Percentiles rank a stretch among this genome's conserved stretches.
phyloP scores from a whole-genome alignment of 2,888 invertebrate species.

The Platycheirus rosarum region DNA sequence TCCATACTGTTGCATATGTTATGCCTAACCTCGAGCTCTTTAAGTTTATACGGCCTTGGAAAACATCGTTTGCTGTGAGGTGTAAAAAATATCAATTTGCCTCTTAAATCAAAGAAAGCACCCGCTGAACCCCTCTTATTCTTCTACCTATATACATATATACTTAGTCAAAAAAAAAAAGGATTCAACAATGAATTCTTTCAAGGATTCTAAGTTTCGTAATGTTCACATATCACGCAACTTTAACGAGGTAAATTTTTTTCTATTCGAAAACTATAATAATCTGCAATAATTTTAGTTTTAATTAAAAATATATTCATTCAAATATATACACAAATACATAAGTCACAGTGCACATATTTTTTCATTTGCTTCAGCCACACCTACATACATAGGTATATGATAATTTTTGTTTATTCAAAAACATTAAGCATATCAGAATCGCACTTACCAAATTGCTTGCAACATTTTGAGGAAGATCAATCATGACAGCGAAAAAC shows the following conservation, averaged over 20 bases:
- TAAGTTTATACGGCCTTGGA: conserved; percentile 21
- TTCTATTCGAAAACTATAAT: background rate
- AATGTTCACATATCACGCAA: conserved; percentile 16
- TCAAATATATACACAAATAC: background rate
- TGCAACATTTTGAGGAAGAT: conserved; percentile 7
- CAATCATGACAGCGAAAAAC: conserved; percentile 9
- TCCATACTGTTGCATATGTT: conserved; percentile 30
- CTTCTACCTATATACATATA: background rate
- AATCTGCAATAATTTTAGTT: background rate
- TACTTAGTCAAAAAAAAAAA: background rate
- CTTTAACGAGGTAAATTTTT: background rate
- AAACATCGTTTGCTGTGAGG: conserved; percentile 3
- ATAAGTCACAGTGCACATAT: background rate
- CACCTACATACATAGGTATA: conserved; percentile 54
- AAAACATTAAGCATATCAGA: too few species aligned
- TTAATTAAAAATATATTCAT: background rate
- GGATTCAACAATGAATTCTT: background rate
- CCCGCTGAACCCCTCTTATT: conserved; percentile 7
- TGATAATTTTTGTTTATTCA: background rate
- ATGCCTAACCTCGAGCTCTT: background rate
- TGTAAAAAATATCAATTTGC: conserved; percentile 35
- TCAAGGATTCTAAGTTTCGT: conserved; percentile 25
- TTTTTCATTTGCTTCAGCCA: conserved; percentile 36
- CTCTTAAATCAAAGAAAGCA: conserved; percentile 27
- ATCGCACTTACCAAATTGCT: conserved; percentile 30